phyloP scores from a whole-genome alignment of 2,888 invertebrate species.

The Drosophila buzzatii region DNA sequence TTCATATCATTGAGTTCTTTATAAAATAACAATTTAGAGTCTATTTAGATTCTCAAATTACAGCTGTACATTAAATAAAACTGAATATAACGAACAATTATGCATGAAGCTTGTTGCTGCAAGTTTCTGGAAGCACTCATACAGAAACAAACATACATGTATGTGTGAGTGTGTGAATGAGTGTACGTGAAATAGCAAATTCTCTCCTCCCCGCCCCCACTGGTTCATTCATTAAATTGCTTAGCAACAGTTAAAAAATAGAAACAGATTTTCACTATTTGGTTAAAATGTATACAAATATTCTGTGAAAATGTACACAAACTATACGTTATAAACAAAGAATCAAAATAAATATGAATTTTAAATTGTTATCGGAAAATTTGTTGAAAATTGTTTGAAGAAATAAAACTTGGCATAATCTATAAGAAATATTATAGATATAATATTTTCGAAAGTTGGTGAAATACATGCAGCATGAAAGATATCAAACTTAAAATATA shows the following conservation, averaged over 20 bases:
- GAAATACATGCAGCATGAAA: neutral
- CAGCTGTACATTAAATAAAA: neutral
- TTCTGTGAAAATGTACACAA: neutral
- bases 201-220: constrained; percentile 17
- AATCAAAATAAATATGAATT: neutral
- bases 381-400: neutral
- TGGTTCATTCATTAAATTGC: constrained; percentile 40
- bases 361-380: neutral
- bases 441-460: neutral
- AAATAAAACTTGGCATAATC: neutral
- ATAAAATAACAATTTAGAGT: neutral
- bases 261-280: neutral
- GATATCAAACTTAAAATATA: neutral
- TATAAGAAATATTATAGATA: neutral
- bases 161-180: constrained; percentile 35
- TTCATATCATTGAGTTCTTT: neutral
- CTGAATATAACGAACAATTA: neutral
- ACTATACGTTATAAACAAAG: neutral
- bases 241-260: constrained; percentile 48
- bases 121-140: constrained; percentile 57
- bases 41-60: neutral
- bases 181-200: constrained; percentile 49
- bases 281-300: neutral
- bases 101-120: constrained; percentile 38
- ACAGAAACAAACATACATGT: constrained; percentile 19